These are phyloP conservation scores for Amphipyra tragopoginis DNA, from an alignment of 2,888 invertebrate species.

Conservation along the genomic window DNA sequence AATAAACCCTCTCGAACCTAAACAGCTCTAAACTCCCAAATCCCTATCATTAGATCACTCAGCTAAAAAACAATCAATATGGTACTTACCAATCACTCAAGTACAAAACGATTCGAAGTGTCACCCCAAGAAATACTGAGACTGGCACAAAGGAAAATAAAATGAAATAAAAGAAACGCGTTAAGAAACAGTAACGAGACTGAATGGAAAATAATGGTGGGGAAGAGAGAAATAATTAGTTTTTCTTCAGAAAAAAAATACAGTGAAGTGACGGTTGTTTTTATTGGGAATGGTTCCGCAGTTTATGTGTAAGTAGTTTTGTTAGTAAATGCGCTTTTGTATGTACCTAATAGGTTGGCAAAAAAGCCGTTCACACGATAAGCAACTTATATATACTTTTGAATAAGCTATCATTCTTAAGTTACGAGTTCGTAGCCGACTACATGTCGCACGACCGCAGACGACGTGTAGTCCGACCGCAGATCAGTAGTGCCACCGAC, in stretches of 20 bases:
- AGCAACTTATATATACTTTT: too few relatives aligned
- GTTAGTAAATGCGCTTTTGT: slow-evolving; percentile 1
- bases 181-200: slow-evolving; percentile 63
- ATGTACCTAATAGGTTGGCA: too few relatives aligned
- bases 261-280: slow-evolving; percentile 37
- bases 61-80: slow-evolving; percentile 43
- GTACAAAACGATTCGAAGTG: slow-evolving; percentile 38
- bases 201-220: slow-evolving; percentile 70
- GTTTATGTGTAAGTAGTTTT: slow-evolving; percentile 4
- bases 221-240: slow-evolving; percentile 74
- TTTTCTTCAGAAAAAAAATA: slow-evolving; percentile 59
- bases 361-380: too few relatives aligned
- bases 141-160: slow-evolving; percentile 40
- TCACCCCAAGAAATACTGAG: slow-evolving; percentile 46
- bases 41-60: slow-evolving; percentile 37
- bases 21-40: slow-evolving; percentile 16
- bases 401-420: too few relatives aligned
- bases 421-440: too few relatives aligned
- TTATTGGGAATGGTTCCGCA: slow-evolving; percentile 43
- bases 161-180: slow-evolving; percentile 39
- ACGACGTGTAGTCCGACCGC: too few relatives aligned
- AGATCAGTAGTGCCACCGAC: too few relatives aligned
- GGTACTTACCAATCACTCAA: slow-evolving; percentile 51
- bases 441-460: too few relatives aligned
- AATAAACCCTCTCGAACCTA: slow-evolving; percentile 11